Evolutionary conservation across 2,888 invertebrate species (phyloP).

Genomic region (Thelaira solivaga): DNA sequence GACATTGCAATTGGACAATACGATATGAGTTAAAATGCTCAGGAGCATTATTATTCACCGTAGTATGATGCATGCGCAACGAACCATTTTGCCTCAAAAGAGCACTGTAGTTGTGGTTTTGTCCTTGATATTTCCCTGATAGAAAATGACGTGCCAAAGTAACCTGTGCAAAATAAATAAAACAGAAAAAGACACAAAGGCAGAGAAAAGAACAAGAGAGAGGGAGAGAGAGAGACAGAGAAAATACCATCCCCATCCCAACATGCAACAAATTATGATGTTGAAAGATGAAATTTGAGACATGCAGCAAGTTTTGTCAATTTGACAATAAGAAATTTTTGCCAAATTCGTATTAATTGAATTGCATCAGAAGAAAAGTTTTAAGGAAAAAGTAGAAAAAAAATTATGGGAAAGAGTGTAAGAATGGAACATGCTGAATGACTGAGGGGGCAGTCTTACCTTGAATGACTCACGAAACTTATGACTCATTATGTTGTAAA

Average conservation of each 20-base stretch:
- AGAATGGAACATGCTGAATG: background rate
- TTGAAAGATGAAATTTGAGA: background rate
- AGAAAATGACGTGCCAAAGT: conserved; percentile 75
- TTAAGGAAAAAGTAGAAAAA: conserved; percentile 3
- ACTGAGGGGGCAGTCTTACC: conserved; percentile 74
- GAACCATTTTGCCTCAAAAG: conserved; percentile 75
- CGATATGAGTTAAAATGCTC: conserved; percentile 74
- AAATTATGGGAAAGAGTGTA: conserved; percentile 2
- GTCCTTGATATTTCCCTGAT: conserved; percentile 70
- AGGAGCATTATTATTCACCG: conserved; percentile 75
- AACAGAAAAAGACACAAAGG: background rate
- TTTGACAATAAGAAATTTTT: background rate
- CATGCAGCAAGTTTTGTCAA: background rate
- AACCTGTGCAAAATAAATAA: conserved; percentile 68
- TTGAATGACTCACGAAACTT: conserved; percentile 85
- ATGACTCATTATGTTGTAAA: conserved; percentile 85
- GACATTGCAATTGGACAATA: conserved; percentile 75
- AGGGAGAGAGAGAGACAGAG: background rate
- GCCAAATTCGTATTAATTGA: background rate
- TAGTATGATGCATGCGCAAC: conserved; percentile 74
- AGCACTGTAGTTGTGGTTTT: conserved; percentile 75
- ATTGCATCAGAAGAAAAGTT: background rate
- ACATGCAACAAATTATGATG: conserved; percentile 18
- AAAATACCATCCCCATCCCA: conserved; percentile 4
- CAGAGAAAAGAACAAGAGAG: background rate